A percentile compares a stretch with the other conserved stretches of the same genome.
Conservation (phyloP, 2,888 invertebrate species). For the Clunio marinus region DNA sequence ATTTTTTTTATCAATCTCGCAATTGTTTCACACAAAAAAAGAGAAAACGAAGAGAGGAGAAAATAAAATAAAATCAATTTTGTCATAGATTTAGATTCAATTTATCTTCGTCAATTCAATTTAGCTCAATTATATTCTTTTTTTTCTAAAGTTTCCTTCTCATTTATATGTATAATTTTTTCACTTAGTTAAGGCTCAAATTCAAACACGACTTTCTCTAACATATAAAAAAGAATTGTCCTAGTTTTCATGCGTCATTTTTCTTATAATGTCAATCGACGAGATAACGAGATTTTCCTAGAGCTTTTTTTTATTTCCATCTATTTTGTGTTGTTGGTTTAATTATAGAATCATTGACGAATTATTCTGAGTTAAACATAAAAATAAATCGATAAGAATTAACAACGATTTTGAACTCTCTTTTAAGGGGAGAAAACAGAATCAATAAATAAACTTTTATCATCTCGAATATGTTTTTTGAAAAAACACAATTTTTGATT, state of each 20-base stretch:
- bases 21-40: neutral
- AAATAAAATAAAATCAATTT: constrained; percentile 27
- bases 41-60: neutral
- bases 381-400: neutral
- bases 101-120: constrained; percentile 34
- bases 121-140: constrained; percentile 21
- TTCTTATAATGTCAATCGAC: constrained; percentile 16
- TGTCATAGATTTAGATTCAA: constrained; percentile 15
- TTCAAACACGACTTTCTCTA: constrained; percentile 23
- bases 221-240: constrained; percentile 2
- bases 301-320: neutral
- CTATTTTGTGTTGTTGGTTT: neutral
- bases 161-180: constrained; percentile 10
- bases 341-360: neutral
- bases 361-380: neutral
- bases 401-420: constrained; percentile 7
- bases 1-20: constrained; percentile 23
- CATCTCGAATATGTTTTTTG: neutral
- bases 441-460: constrained; percentile 1
- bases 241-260: constrained; percentile 23
- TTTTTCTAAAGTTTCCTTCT: neutral
- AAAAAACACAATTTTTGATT: neutral
- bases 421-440: neutral
- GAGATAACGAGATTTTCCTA: neutral
- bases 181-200: constrained; percentile 33